Conservation (phyloP, 2,797 vertebrate genomes). For the Kryptolebias ocellatus region DNA sequence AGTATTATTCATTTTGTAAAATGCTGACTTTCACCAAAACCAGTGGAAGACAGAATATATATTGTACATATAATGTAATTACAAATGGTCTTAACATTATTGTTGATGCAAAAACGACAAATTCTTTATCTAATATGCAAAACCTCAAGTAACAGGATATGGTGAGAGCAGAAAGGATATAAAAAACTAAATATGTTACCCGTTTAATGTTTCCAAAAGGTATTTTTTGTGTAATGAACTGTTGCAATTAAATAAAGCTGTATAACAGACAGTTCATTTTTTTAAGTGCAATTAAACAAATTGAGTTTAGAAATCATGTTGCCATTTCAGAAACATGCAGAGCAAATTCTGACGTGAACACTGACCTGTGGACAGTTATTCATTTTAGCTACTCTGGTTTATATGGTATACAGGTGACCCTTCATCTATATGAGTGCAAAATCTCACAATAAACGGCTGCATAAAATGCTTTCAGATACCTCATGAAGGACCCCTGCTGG, state of each 20-base stretch:
- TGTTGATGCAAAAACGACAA: conserved; percentile 24
- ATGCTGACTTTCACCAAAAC: background rate
- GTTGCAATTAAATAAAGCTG: conserved; percentile 19
- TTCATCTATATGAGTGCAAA: conserved; percentile 20
- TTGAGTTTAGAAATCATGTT: conserved; percentile 30
- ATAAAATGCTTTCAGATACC: conserved; percentile 37
- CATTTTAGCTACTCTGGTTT: conserved; percentile 46
- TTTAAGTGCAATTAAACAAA: conserved; percentile 79
- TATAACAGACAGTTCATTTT: conserved; percentile 20
- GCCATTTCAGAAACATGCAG: background rate
- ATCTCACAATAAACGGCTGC: conserved; percentile 27
- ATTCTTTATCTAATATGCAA: conserved; percentile 5
- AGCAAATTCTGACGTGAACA: conserved; percentile 8
- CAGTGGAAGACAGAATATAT: conserved; percentile 2
- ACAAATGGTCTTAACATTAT: conserved; percentile 17
- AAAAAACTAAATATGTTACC: conserved; percentile 2
- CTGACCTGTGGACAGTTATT: conserved; percentile 15
- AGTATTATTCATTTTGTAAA: too few relatives aligned
- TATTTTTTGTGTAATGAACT: conserved; percentile 33
- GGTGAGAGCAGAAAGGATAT: conserved; percentile 22
- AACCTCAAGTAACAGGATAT: conserved; percentile 28
- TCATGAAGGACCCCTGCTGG: conserved; percentile 74
- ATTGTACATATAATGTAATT: background rate
- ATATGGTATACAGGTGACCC: conserved; percentile 31
- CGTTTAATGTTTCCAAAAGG: conserved; percentile 34